Percentiles rank a stretch among this genome's conserved stretches.
These are phyloP conservation scores for Diuraphis noxia DNA, from an alignment of 1,140 invertebrate species.

Conservation along the genomic window DNA sequence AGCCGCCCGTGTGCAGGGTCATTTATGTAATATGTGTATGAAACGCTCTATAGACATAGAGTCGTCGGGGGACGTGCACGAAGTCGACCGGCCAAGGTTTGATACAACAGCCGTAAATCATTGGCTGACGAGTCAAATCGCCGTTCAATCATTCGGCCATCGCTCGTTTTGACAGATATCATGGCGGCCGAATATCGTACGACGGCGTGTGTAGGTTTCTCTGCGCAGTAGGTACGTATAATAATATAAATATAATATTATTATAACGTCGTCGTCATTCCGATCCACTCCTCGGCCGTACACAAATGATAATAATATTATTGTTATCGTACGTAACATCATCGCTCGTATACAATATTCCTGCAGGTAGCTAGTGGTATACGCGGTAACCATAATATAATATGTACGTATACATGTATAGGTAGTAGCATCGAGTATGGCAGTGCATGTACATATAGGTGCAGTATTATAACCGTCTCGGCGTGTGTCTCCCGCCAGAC, in stretches of 20 bases:
- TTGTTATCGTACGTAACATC: background rate
- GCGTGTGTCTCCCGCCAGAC: background rate
- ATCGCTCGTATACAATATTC: background rate
- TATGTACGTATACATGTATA: no score
- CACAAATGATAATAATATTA: background rate
- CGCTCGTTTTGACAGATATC: slow-evolving; percentile 6
- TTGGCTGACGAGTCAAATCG: slow-evolving; percentile 35
- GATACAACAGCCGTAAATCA: slow-evolving; percentile 20
- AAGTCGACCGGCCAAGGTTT: background rate
- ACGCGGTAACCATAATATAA: background rate
- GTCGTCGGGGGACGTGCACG: background rate
- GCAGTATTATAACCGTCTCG: background rate
- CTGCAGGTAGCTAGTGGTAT: background rate
- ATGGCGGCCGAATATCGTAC: background rate
- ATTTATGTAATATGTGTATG: no score
- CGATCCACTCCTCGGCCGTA: no score
- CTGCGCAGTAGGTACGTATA: no score
- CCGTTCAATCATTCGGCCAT: slow-evolving; percentile 46
- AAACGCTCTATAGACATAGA: background rate
- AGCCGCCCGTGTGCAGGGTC: no score
- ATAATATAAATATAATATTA: background rate
- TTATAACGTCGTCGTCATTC: background rate
- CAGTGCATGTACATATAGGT: no score
- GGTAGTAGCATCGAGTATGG: no score
- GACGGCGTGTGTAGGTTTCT: no score